Evolutionary conservation across 1,140 invertebrate genomes (phyloP), one percentile per base, ranked within the genome.

Genomic region (Drosophila pectinifera): DNA sequence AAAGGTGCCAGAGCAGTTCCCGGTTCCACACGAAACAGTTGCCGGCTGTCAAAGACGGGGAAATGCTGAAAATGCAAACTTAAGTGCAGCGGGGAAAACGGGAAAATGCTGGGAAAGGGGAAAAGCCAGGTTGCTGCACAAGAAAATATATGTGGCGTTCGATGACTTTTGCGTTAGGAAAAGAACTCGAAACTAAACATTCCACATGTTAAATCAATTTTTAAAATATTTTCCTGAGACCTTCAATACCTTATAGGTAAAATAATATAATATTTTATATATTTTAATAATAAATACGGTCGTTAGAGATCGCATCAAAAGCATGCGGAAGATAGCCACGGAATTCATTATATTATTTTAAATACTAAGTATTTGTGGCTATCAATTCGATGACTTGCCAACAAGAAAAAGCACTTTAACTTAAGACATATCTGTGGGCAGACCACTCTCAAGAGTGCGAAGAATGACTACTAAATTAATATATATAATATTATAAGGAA

Each of bases 1-100:
- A 81, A 86, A 85, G 82, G 83, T 88, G 83, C 79, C 79, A 76
- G 53, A 51, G 54, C 45, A 49, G 53, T 14, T 68, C 54, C 42
- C 64, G 31, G 31, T 41, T 5, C 48, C 74, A 77, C 74, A 77
- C 49, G 74, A 77, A 77, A 77, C 74, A 72, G 64, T 76, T 76
- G 73, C 67, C 69, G 59, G 68, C 62, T 69, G 74, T 78, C 54
- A 51, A 34, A 64, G 61, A 53, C 43, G 43, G 55, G 53, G 75
- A 69, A 72, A 72, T 49, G 43, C 49, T 49, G 78, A 75, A 84
- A 75, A 83, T 48, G 51, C 59, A 16, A 67, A 68, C 75, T 62
- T 65, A 70, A 70, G 68, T 70, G 70, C 62, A 62, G 42, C 36
- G 36, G 42, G 20, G 10, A 75, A 48, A 54, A 16, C 28, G 16